phyloP scores from a whole-genome alignment of 2,113 vertebrate species.

The Accipiter cooperii region DNA sequence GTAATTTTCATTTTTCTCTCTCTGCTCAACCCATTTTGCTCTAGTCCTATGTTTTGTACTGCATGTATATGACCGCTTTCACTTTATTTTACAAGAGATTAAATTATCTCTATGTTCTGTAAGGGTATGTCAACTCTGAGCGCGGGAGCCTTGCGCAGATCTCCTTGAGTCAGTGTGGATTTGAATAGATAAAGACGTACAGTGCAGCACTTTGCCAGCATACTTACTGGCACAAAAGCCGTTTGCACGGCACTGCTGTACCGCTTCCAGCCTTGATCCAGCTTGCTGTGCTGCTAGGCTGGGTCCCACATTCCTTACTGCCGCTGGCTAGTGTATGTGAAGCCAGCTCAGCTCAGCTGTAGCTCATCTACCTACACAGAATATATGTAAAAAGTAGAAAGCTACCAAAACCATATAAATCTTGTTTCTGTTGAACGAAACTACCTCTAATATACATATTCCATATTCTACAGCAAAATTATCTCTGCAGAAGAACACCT shows the following conservation, averaged over 20 bases:
- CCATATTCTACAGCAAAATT: neutral
- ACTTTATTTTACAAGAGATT: neutral
- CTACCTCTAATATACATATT: neutral
- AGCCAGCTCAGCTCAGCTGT: neutral
- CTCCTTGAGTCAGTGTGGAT: neutral
- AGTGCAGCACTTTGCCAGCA: neutral
- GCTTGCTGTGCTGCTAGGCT: neutral
- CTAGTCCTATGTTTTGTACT: neutral
- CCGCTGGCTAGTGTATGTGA: neutral
- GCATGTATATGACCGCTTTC: neutral
- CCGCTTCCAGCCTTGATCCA: neutral
- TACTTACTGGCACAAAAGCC: neutral
- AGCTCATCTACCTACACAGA: neutral
- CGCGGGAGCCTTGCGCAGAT: neutral
- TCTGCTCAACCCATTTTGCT: neutral
- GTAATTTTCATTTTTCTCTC: neutral
- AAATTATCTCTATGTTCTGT: neutral
- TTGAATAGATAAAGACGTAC: neutral
- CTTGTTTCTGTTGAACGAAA: neutral
- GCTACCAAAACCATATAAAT: neutral
- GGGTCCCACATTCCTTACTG: neutral
- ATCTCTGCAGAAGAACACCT: neutral
- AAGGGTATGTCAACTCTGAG: neutral
- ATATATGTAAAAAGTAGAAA: neutral
- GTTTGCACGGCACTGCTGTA: neutral